A percentile compares a stretch with the other conserved stretches of the same genome.
Conservation (phyloP, 2,888 invertebrate species). For the Eilema griseolum region DNA sequence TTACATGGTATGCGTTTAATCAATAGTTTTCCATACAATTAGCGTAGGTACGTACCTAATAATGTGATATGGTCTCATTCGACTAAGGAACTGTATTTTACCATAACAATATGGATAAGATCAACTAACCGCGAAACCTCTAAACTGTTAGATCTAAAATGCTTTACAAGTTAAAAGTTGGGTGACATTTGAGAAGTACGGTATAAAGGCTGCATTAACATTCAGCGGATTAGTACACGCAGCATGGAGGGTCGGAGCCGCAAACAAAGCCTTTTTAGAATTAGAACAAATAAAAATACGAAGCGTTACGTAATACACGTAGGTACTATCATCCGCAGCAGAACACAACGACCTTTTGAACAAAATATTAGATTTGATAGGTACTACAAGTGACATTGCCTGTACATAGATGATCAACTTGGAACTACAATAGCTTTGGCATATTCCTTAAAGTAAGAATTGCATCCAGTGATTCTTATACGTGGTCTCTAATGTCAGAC, state of each 20-base stretch:
- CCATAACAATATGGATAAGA: constrained; percentile 24
- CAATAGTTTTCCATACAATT: neutral
- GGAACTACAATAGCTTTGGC: no score
- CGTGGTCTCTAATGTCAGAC: no score
- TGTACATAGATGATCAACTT: no score
- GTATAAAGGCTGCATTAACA: constrained; percentile 40
- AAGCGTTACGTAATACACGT: constrained; percentile 38
- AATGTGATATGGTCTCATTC: neutral
- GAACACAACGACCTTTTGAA: neutral
- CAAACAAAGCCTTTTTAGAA: constrained; percentile 41
- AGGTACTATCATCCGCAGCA: constrained; percentile 22
- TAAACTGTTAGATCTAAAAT: constrained; percentile 42
- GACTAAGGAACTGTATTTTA: neutral
- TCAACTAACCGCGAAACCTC: constrained; percentile 50
- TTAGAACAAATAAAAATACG: constrained; percentile 42
- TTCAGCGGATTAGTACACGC: constrained; percentile 44
- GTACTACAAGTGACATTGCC: neutral
- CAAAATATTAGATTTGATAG: neutral
- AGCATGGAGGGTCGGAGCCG: constrained; percentile 15
- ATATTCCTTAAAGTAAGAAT: no score
- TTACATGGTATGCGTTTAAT: neutral
- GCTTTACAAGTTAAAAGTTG: constrained; percentile 37
- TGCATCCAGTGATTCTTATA: no score
- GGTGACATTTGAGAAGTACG: constrained; percentile 53
- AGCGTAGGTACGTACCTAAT: neutral